A percentile compares a stretch with the other conserved stretches of the same genome.
Conservation (phyloP, 2,888 invertebrate genomes). For the Leucophenga montana region DNA sequence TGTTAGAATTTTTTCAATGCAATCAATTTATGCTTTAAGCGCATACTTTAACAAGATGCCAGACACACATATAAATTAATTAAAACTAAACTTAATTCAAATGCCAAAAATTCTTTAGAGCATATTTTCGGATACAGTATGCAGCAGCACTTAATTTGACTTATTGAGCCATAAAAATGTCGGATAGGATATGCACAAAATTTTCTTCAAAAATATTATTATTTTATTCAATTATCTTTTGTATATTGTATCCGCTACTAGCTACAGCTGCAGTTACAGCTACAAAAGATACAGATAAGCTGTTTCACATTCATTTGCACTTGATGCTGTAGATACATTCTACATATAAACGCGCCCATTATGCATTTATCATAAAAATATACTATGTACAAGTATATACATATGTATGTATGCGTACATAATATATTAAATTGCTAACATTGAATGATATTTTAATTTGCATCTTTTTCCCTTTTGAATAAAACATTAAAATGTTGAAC, state of each 20-base stretch:
- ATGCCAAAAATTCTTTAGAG: background rate
- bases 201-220: conserved; percentile 32
- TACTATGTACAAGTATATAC: conserved; percentile 2
- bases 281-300: too few species aligned
- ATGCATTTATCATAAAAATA: conserved; percentile 19
- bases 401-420: conserved; percentile 41
- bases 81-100: too few species aligned
- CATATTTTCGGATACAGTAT: background rate
- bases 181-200: background rate
- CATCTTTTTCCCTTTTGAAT: conserved; percentile 66
- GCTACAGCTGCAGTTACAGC: background rate
- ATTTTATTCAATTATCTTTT: conserved; percentile 34
- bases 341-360: background rate
- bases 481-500: conserved; percentile 59
- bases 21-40: background rate
- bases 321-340: background rate
- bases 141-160: background rate
- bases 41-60: too few species aligned
- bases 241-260: background rate
- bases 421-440: conserved; percentile 66
- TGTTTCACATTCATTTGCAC: too few species aligned
- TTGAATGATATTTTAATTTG: conserved; percentile 66
- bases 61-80: too few species aligned
- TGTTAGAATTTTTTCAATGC: background rate
- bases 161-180: conserved; percentile 15